A percentile compares a stretch with the other conserved stretches of the same genome.
phyloP scores from a whole-genome alignment of 2,888 invertebrate genomes.

The Sericinus montela region DNA sequence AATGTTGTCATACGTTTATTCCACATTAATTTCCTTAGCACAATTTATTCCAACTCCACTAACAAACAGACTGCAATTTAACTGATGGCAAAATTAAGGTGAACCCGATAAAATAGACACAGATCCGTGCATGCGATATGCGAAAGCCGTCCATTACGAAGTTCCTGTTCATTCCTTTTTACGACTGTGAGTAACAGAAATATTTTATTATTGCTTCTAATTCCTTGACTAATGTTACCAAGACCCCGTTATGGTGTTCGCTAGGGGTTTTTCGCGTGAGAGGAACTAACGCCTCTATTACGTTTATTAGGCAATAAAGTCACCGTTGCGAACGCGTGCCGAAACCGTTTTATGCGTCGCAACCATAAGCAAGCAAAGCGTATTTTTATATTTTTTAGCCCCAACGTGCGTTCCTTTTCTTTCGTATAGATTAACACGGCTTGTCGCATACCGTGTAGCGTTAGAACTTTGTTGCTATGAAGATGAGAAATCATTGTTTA shows the following conservation, averaged over 20 bases:
- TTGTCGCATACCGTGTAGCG: neutral
- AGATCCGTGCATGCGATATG: too few species aligned
- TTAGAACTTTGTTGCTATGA: neutral
- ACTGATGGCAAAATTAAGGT: too few species aligned
- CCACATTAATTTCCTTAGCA: too few species aligned
- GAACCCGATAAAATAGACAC: too few species aligned
- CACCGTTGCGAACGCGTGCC: slow-evolving; percentile 3
- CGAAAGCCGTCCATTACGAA: too few species aligned
- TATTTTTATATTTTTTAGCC: neutral
- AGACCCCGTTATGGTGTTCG: neutral
- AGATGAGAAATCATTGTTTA: too few species aligned
- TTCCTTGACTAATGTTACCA: neutral
- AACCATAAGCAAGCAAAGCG: too few species aligned
- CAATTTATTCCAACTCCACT: too few species aligned
- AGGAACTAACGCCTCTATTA: slow-evolving; percentile 11
- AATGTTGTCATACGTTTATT: too few species aligned
- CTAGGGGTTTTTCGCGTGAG: slow-evolving; percentile 5
- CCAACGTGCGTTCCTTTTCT: neutral
- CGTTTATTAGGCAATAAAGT: slow-evolving; percentile 12
- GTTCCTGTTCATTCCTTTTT: too few species aligned
- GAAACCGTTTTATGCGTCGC: neutral
- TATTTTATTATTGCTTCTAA: neutral
- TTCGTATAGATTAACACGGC: neutral
- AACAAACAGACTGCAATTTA: too few species aligned
- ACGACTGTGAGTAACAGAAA: neutral